phyloP scores from a whole-genome alignment of 2,888 invertebrate species.

The Trachelus stipa region DNA sequence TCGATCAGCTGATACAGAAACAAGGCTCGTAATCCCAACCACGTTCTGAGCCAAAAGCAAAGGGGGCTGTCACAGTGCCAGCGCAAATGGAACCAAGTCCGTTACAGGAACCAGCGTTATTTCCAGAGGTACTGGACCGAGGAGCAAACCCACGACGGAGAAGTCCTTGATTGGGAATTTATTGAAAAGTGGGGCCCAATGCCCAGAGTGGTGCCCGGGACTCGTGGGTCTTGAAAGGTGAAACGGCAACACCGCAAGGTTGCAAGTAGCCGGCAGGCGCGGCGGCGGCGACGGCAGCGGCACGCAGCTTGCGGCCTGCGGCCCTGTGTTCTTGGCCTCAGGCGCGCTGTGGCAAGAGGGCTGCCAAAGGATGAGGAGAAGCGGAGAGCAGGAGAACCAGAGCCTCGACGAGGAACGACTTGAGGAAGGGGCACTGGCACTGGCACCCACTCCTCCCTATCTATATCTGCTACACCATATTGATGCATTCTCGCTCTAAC shows the following conservation, averaged over 20 bases:
- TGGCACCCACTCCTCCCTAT: conserved; percentile 39
- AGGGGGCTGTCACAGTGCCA: too few species aligned
- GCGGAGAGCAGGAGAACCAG: conserved; percentile 18
- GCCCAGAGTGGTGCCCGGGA: too few species aligned
- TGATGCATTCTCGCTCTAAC: conserved; percentile 5
- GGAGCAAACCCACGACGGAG: too few species aligned
- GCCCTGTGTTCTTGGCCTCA: conserved; percentile 49
- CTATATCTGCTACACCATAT: background rate
- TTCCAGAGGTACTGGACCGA: too few species aligned
- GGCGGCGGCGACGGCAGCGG: conserved; percentile 1
- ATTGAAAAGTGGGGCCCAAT: conserved; percentile 45
- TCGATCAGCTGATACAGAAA: too few species aligned
- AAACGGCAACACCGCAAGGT: conserved; percentile 57
- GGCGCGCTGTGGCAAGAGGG: conserved; percentile 41
- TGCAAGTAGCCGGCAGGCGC: conserved; percentile 27
- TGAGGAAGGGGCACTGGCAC: conserved; percentile 37
- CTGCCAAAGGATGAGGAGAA: conserved; percentile 21
- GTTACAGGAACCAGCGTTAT: too few species aligned
- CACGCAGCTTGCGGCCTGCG: conserved; percentile 7
- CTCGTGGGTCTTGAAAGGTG: conserved; percentile 22
- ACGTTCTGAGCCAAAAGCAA: too few species aligned
- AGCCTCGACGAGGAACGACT: background rate
- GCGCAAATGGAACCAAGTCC: too few species aligned
- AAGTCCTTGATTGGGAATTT: conserved; percentile 49
- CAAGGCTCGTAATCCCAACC: too few species aligned